Conservation (phyloP, 2,113 vertebrate genomes). For the Peucedramus taeniatus region DNA sequence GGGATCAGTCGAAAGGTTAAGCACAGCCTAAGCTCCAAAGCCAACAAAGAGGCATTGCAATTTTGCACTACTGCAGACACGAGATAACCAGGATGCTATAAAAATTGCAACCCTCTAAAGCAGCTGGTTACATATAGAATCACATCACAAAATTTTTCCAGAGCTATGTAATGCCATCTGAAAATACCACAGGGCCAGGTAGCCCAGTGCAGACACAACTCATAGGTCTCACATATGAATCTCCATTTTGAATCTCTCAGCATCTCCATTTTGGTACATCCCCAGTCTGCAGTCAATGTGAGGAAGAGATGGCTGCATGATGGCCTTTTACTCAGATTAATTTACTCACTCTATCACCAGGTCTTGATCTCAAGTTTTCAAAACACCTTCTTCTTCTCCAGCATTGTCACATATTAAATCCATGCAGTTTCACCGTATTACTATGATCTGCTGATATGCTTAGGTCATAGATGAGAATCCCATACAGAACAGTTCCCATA, state of each 20-base stretch:
- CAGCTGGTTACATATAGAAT: neutral
- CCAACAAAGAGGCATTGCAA: neutral
- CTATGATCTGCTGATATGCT: neutral
- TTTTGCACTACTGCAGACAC: neutral
- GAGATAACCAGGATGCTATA: neutral
- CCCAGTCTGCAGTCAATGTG: rapidly evolving
- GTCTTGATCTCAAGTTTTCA: neutral
- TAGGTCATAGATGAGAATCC: neutral
- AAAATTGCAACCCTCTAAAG: neutral
- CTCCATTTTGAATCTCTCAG: too few species aligned
- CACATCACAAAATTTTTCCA: neutral
- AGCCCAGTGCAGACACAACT: neutral
- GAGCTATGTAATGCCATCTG: neutral
- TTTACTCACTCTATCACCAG: neutral
- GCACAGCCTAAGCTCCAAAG: neutral
- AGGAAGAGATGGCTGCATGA: neutral
- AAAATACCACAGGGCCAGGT: neutral
- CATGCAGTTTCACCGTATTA: neutral
- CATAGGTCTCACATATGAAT: neutral
- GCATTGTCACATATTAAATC: neutral
- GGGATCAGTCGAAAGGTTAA: neutral
- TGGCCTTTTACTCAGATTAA: neutral
- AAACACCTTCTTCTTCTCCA: neutral
- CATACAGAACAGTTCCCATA: neutral
- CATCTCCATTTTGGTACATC: neutral